phyloP scores from a whole-genome alignment of 2,888 invertebrate species.

The Labia minor region DNA sequence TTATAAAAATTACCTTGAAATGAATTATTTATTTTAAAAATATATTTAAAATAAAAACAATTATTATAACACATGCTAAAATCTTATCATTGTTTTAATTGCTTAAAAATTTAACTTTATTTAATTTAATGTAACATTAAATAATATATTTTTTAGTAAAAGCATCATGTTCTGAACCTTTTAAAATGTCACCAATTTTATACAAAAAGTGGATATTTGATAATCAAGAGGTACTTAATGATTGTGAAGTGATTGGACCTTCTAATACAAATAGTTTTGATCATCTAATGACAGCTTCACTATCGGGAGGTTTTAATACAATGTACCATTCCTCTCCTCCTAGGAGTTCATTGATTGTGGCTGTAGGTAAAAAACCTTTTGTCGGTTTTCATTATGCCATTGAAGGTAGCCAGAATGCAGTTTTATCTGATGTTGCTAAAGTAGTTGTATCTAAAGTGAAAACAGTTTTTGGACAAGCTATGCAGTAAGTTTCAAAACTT shows the following conservation, averaged over 20 bases:
- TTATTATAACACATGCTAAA: no score
- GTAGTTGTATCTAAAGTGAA: conserved; percentile 82
- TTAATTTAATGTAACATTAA: no score
- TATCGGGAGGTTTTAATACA: conserved; percentile 61
- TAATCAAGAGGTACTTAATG: conserved; percentile 61
- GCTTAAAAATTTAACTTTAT: no score
- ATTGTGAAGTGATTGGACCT: conserved; percentile 65
- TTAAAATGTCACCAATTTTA: conserved; percentile 49
- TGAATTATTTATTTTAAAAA: not conserved
- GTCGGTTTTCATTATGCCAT: conserved; percentile 80
- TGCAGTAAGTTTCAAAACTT: conserved; percentile 63
- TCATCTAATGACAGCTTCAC: conserved; percentile 70
- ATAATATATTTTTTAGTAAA: conserved; percentile 46
- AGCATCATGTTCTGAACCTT: conserved; percentile 52
- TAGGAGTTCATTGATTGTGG: conserved; percentile 61
- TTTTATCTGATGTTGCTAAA: conserved; percentile 82
- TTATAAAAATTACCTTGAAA: no score
- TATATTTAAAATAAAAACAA: no score
- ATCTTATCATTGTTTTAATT: no score
- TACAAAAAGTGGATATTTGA: conserved; percentile 82
- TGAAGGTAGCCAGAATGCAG: conserved; percentile 73
- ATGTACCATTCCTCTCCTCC: conserved; percentile 61
- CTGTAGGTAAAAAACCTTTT: conserved; percentile 72
- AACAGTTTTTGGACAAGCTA: conserved; percentile 44
- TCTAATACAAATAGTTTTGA: conserved; percentile 70